A percentile compares a stretch with the other conserved stretches of the same genome.
Evolutionary conservation across 2,797 vertebrate genomes (phyloP).

Genomic region (Odontamblyopus lacepedii): DNA sequence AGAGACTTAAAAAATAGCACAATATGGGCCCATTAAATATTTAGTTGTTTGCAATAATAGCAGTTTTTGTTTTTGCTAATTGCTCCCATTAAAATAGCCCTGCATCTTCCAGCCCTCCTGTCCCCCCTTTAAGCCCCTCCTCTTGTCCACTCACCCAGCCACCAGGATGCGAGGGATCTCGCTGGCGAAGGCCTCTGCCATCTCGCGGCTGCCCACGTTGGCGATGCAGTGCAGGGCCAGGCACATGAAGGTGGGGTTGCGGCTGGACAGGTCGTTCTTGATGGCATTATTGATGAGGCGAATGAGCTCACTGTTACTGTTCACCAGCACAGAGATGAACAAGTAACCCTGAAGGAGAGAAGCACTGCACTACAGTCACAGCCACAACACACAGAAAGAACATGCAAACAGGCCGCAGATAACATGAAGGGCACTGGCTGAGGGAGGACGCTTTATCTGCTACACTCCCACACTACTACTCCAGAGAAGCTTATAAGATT

Average conservation of each 20-base stretch:
- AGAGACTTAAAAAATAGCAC: no score
- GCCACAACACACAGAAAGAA: neutral
- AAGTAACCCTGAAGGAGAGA: conserved; percentile 82
- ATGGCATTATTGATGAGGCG: conserved; percentile 93
- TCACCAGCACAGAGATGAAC: conserved; percentile 93
- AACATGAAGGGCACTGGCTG: neutral
- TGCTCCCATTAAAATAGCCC: no score
- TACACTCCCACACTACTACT: neutral
- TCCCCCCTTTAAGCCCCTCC: no score
- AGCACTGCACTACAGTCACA: neutral
- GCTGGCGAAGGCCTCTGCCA: conserved; percentile 90
- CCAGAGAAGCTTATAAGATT: no score
- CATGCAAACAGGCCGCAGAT: neutral
- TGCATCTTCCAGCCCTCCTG: no score
- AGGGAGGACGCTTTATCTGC: neutral
- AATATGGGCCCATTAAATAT: no score
- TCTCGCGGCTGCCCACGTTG: conserved; percentile 91
- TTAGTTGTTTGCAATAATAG: no score
- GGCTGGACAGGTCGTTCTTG: conserved; percentile 92
- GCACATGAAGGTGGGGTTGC: conserved; percentile 95
- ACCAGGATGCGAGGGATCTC: conserved; percentile 92
- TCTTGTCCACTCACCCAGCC: conserved; percentile 82
- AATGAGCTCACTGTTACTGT: conserved; percentile 92
- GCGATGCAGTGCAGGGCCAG: conserved; percentile 92
- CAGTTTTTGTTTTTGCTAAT: no score